Base-by-base conservation (phyloP, 2,797 vertebrate genomes). In the Anas bernieri region DNA sequence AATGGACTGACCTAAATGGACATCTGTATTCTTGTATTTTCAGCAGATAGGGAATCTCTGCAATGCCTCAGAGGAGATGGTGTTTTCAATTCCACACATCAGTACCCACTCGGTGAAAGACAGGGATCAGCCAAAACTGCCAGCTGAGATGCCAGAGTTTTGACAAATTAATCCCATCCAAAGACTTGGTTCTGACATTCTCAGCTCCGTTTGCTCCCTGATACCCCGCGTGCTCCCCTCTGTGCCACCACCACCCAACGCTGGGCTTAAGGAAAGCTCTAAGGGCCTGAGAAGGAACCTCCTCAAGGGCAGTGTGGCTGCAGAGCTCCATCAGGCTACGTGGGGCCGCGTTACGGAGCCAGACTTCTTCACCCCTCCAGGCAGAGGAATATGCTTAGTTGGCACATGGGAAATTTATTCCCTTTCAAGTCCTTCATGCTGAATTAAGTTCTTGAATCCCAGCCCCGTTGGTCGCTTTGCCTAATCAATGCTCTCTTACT, bases 401-500 rank as follows among this genome's bases (percentile, higher is more conserved):
- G 74, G 59, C 92, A 91, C 7, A 13, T 12, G 86, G 92, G 86
- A 93, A 56, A 92, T 94, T 87, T 90, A 82, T 59, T 96, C 63
- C 56, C 70, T 95, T 93, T 94, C 92, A 88, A 95, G 94, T 88
- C 95, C 94, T 96, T 96, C 96, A 97, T 96, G 97, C 79, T 95
- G 94, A 96, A 97, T 97, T 96, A 96, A 95, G 89, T 90, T 93
- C 90, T 82, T 72, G 94, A 96, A 96, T 96, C 93, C 92, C 95
- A 92, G 93, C 94, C 89, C 94, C 79, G 72, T 31, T 86, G 93
- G 95, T 95, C 58, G 2, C 94, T 93, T 93, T 93, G 78, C 73
- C 78, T 96, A 92, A 96, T 95, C 95, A 95, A 91, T 0, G 4
- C 13, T 67, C 94, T 88, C 87, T 59, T 62, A 67, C 79, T 85